A percentile compares a stretch with the other conserved stretches of the same genome.
Evolutionary conservation across 1,140 invertebrate genomes (phyloP).

Genomic region (Drosophila takahashii): DNA sequence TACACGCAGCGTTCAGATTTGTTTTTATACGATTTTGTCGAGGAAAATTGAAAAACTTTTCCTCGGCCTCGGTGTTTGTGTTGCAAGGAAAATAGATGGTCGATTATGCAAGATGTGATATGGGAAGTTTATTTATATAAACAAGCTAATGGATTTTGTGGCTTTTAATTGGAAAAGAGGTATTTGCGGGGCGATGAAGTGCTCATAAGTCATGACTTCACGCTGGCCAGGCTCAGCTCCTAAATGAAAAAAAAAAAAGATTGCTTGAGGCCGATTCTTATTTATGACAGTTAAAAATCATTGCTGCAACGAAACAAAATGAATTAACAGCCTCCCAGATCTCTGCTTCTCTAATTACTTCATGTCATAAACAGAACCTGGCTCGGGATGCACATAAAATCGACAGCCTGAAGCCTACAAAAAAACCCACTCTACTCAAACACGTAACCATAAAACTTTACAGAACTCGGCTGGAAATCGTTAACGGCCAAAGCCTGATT

Average conservation of each 20-base stretch:
- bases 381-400: conserved; percentile 16
- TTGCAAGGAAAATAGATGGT: conserved; percentile 56
- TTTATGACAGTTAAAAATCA: not conserved
- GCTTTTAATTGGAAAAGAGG: conserved; percentile 27
- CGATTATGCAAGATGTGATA: conserved; percentile 68
- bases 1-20: conserved; percentile 62
- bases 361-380: conserved; percentile 21
- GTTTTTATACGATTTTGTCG: conserved; percentile 65
- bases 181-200: conserved; percentile 9
- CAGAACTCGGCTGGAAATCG: conserved; percentile 12
- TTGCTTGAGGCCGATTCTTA: too few species aligned
- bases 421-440: conserved; percentile 5
- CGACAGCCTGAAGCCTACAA: not conserved
- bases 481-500: conserved; percentile 18
- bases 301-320: not conserved
- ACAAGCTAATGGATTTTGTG: conserved; percentile 57
- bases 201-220: conserved; percentile 9
- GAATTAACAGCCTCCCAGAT: not conserved
- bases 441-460: conserved; percentile 21
- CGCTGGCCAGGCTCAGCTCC: not conserved
- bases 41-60: conserved; percentile 76
- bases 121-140: conserved; percentile 33
- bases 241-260: not conserved
- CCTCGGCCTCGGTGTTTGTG: conserved; percentile 4
- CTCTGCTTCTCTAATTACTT: conserved; percentile 12